phyloP scores from a whole-genome alignment of 2,113 vertebrate genomes.

The Ia io region DNA sequence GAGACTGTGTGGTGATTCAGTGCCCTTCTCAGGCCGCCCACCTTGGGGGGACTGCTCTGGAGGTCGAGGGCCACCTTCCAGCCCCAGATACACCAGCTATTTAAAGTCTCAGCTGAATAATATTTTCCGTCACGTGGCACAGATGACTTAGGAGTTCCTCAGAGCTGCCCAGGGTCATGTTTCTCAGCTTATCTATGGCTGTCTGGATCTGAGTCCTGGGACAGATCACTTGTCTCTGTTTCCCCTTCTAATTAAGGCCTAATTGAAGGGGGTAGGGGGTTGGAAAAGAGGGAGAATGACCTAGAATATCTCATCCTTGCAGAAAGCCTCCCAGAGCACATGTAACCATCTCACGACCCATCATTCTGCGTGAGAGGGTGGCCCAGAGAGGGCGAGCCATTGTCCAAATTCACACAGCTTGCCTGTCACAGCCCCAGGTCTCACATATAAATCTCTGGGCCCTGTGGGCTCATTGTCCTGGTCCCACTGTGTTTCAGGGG shows the following conservation, averaged over 20 bases:
- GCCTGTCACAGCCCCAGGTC: background rate
- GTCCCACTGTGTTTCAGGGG: background rate
- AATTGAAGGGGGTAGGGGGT: background rate
- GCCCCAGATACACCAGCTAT: background rate
- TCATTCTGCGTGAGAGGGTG: background rate
- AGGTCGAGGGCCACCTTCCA: background rate
- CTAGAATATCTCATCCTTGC: background rate
- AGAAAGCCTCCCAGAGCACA: background rate
- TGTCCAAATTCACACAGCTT: background rate
- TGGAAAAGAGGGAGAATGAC: background rate
- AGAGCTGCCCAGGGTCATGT: background rate
- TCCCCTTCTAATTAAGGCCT: background rate
- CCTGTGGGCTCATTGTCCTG: background rate
- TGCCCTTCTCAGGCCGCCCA: background rate
- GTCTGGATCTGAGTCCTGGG: background rate
- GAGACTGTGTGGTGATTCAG: background rate
- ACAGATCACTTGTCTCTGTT: background rate
- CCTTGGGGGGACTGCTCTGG: background rate
- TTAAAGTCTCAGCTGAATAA: constrained; percentile 34
- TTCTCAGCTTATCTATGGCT: constrained; percentile 29
- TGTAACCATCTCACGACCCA: background rate
- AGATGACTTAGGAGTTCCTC: background rate
- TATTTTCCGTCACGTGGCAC: constrained; percentile 16
- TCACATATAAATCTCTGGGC: background rate
- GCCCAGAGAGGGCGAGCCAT: background rate